A percentile compares a stretch with the other conserved stretches of the same genome.
Evolutionary conservation across 2,113 vertebrate genomes (phyloP).

Genomic region (Cygnus buccinator): DNA sequence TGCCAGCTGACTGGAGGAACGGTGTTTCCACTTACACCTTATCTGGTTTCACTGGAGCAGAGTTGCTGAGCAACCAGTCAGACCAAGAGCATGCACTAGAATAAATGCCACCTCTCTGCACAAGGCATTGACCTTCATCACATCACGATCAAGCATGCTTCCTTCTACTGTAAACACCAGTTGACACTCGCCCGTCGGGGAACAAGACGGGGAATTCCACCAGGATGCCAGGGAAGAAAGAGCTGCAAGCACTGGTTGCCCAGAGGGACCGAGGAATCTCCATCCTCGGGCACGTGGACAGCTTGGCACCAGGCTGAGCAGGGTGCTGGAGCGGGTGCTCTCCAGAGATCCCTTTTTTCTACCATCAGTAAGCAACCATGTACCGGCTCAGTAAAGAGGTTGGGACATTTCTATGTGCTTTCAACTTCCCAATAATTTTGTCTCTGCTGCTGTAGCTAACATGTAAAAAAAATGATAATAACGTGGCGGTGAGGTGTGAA

Average conservation of each 20-base stretch:
- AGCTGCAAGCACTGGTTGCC: not conserved
- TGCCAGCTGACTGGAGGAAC: not conserved
- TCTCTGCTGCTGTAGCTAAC: not conserved
- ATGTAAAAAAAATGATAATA: not conserved
- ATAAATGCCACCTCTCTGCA: not conserved
- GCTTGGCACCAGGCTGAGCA: not conserved
- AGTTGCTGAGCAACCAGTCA: constrained; percentile 57
- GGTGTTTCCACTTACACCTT: constrained; percentile 38
- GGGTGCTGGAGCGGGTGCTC: not conserved
- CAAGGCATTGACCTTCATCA: not conserved
- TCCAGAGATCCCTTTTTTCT: not conserved
- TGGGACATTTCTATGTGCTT: not conserved
- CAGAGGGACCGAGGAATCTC: not conserved
- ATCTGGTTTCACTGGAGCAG: not conserved
- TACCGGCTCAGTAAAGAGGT: not conserved
- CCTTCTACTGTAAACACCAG: constrained; percentile 20
- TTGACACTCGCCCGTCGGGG: not conserved
- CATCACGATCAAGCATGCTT: not conserved
- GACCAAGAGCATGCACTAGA: not conserved
- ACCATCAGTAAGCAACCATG: fast-evolving
- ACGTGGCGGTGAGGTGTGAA: not conserved
- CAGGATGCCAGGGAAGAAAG: fast-evolving
- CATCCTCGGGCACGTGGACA: not conserved
- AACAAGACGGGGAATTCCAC: constrained; percentile 29
- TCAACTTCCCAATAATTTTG: not conserved